Evolutionary conservation across 2,888 invertebrate species (phyloP), one percentile per base, ranked within the genome.

Genomic region (Unio delphinus): DNA sequence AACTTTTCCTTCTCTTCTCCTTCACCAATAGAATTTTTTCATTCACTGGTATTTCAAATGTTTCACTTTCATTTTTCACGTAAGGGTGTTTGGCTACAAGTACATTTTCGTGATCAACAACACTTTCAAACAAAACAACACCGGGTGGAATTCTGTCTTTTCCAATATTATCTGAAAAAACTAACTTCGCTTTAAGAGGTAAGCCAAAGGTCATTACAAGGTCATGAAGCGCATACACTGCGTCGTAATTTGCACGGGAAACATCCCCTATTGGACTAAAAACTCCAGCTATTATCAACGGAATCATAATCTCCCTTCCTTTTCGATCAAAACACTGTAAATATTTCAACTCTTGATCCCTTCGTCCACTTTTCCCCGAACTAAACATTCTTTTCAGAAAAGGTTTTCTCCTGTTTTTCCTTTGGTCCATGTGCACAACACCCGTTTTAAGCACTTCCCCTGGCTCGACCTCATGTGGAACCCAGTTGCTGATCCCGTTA

Each of bases 181-280:
- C 77, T 23, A 87, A 75, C 70, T 86, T 86, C 23, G 81, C 84
- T 73, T 83, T 84, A 6, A 85, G 81, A 34, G 86, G 86, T 20
- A 87, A 72, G 34, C 79, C 79, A 67, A 87, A 87, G 3, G 86
- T 84, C 74, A 80, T 79, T 55, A 86, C 82, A 23, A 87, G 75
- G 72, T 87, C 86, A 66, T 85, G 83, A 8, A 87, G 75, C 63
- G 81, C 83, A 72, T 86, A 87, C n/a, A 87, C 86, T 17, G 86
- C 84, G 69, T 87, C 86, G 71, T 81, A 84, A 65, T 85, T 86
- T 54, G 80, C 76, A 55, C 74, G 72, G 4, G 80, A 69, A 6
- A 80, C 74, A 64, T 87, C 85, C 4, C 86, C 87, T 18, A 87
- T 82, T 3, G 87, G 87, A 76, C 87, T 87, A 71, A 87, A 87